Percentiles rank a stretch among this genome's conserved stretches.
Evolutionary conservation across 2,113 vertebrate genomes (phyloP).

Genomic region (Callorhinus ursinus): DNA sequence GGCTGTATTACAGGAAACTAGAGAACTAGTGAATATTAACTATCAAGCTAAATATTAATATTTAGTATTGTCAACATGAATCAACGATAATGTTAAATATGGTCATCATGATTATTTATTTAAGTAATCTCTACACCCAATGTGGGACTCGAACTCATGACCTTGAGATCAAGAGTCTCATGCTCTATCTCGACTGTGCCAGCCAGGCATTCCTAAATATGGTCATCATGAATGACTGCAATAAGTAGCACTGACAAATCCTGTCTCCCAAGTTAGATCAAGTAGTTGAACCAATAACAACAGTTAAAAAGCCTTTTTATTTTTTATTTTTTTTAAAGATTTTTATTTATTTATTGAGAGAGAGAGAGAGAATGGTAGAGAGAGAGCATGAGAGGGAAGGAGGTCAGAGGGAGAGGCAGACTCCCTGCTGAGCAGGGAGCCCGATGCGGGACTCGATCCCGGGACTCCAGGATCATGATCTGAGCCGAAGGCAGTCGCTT

Average conservation of each 20-base stretch:
- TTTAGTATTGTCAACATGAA: neutral
- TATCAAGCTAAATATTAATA: neutral
- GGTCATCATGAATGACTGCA: neutral
- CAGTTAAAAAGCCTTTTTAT: neutral
- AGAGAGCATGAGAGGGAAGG: no score
- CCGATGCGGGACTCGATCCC: no score
- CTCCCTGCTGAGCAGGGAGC: no score
- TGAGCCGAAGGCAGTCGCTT: no score
- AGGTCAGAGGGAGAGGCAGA: no score
- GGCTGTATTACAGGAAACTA: neutral
- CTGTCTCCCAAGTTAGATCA: neutral
- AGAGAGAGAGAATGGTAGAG: no score
- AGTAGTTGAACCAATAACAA: neutral
- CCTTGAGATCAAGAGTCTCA: neutral
- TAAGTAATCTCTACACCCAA: neutral
- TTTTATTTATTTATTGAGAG: no score
- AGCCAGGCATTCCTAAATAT: neutral
- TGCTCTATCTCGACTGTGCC: neutral
- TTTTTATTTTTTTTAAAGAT: no score
- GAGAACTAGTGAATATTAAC: slow-evolving; percentile 13
- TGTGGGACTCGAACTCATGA: neutral
- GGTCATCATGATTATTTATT: neutral
- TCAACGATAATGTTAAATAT: slow-evolving; percentile 5
- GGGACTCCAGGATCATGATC: no score
- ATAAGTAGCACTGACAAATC: neutral